Evolutionary conservation across 2,113 vertebrate genomes (phyloP).

Genomic region (Pangasianodon hypophthalmus): DNA sequence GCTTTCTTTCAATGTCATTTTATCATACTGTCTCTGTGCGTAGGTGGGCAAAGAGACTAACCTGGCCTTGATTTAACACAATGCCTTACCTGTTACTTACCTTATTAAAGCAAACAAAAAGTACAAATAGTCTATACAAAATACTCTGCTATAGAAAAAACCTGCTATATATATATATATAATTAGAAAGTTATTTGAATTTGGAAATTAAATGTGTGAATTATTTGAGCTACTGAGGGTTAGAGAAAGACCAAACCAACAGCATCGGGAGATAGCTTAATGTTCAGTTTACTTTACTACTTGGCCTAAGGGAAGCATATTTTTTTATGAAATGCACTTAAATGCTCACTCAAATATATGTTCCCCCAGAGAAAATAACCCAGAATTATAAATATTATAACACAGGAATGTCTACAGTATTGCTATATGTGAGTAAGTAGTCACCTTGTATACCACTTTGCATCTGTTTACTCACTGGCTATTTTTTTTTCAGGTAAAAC

Average conservation of each 20-base stretch:
- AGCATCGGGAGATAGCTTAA: background rate
- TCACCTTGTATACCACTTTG: background rate
- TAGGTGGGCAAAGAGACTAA: constrained; percentile 9
- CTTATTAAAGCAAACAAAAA: background rate
- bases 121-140: no score
- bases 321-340: background rate
- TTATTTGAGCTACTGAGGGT: no score
- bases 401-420: background rate
- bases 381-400: no score
- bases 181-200: no score
- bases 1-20: background rate
- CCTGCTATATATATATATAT: no score
- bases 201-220: no score
- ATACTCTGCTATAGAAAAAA: no score
- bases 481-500: background rate
- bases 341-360: background rate
- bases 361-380: background rate
- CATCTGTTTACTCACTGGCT: background rate
- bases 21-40: background rate
- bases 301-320: background rate
- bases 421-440: background rate
- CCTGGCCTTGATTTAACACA: constrained; percentile 13
- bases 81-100: background rate
- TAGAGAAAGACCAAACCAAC: background rate
- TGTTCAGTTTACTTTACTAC: background rate